Evolutionary conservation across 2,113 vertebrate genomes (phyloP).

Genomic region (Menura novaehollandiae): DNA sequence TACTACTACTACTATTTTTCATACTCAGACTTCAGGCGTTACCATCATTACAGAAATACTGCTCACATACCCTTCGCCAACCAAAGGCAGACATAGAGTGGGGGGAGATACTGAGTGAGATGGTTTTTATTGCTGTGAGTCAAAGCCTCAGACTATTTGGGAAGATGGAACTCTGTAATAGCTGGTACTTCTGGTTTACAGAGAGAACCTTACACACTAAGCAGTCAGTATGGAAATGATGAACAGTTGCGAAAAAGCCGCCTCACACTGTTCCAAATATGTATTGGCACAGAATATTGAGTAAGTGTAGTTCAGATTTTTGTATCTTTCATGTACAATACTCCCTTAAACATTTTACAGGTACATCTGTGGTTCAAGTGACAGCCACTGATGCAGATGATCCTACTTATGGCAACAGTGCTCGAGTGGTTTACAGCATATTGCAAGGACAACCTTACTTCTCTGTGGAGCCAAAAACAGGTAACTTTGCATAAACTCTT

Average conservation of each 20-base stretch:
- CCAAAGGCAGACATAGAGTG: neutral
- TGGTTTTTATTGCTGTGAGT: neutral
- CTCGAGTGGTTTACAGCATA: constrained; percentile 95
- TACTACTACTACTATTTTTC: neutral
- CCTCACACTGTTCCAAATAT: neutral
- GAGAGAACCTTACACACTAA: neutral
- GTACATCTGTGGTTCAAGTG: constrained; percentile 94
- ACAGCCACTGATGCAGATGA: constrained; percentile 96
- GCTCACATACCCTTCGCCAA: neutral
- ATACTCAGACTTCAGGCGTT: neutral
- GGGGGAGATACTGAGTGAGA: neutral
- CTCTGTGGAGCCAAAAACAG: constrained; percentile 97
- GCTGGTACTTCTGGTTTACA: neutral
- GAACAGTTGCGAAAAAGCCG: neutral
- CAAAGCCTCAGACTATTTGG: neutral
- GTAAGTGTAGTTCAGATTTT: neutral
- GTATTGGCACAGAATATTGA: neutral
- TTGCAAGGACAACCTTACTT: constrained; percentile 95
- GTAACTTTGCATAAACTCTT: constrained; percentile 60
- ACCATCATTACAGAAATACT: neutral
- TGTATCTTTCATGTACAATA: neutral
- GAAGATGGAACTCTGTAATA: neutral
- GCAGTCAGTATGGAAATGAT: neutral
- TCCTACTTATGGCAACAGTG: constrained; percentile 95
- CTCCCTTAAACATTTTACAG: constrained; percentile 66